These are phyloP conservation scores for Lithophane leautieri DNA, from an alignment of 2,888 invertebrate species.

Conservation along the genomic window DNA sequence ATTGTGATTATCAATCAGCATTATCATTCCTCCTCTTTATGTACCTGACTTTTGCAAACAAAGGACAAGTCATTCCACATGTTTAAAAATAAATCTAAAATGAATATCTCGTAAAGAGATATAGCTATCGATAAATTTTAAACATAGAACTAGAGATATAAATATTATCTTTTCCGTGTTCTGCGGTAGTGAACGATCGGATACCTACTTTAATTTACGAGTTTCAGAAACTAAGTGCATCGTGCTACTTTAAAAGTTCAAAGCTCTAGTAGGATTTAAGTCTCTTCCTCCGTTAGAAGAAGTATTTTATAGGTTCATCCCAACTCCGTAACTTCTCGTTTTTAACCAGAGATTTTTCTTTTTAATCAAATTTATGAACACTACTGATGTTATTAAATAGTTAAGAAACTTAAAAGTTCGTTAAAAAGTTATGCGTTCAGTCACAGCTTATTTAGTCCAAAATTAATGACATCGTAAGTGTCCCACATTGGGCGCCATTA, in stretches of 20 bases:
- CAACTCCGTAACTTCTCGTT: background rate
- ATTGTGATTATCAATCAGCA: background rate
- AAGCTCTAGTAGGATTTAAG: background rate
- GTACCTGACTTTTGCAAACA: background rate
- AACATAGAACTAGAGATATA: slow-evolving; percentile 18
- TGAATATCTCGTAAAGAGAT: slow-evolving; percentile 23
- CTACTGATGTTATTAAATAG: background rate
- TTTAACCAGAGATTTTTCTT: background rate
- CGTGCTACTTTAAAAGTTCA: background rate
- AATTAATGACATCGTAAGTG: background rate
- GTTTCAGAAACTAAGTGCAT: slow-evolving; percentile 1
- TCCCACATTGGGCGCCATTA: slow-evolving; percentile 3
- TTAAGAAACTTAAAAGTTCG: background rate
- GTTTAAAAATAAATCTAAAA: background rate
- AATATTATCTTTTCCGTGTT: slow-evolving; percentile 22
- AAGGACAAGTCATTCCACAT: background rate
- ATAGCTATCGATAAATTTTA: slow-evolving; percentile 32
- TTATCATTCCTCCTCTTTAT: background rate
- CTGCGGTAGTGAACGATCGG: slow-evolving; percentile 12
- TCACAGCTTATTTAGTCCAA: background rate
- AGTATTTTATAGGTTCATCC: background rate
- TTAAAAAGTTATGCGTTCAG: background rate
- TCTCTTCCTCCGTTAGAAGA: background rate
- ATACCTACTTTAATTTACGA: slow-evolving; percentile 44
- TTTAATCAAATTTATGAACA: background rate